Conservation (phyloP, 2,113 vertebrate species). For the Reinhardtius hippoglossoides region DNA sequence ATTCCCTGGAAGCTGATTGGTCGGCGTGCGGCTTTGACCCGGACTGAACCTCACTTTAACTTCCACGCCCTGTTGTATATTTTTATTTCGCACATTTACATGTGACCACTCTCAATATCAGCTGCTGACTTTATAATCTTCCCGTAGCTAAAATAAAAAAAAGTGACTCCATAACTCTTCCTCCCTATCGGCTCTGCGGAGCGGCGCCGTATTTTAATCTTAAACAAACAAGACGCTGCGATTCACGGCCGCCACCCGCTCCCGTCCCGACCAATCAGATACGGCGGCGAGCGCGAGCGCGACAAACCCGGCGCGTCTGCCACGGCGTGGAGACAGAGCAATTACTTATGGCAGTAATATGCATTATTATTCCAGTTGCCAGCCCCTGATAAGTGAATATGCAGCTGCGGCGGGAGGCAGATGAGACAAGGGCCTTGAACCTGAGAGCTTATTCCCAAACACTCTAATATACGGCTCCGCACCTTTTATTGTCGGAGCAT, state of each 20-base stretch:
- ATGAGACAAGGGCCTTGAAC: constrained; percentile 79
- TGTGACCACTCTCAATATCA: not conserved
- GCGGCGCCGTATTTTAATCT: constrained; percentile 49
- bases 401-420: constrained; percentile 40
- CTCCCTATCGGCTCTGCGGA: constrained; percentile 29
- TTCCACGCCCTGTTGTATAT: not conserved
- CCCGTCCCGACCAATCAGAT: constrained; percentile 55
- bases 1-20: not conserved
- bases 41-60: not conserved
- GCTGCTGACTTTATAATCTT: constrained; percentile 28
- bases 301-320: constrained; percentile 60
- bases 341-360: constrained; percentile 77
- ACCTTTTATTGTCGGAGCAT: constrained; percentile 84
- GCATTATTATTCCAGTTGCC: constrained; percentile 77
- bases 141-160: constrained; percentile 26
- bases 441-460: constrained; percentile 46
- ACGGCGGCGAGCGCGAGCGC: not conserved
- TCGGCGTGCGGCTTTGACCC: not conserved
- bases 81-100: not conserved
- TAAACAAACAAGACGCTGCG: constrained; percentile 43
- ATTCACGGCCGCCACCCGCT: not conserved
- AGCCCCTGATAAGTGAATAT: constrained; percentile 77
- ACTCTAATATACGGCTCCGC: constrained; percentile 83
- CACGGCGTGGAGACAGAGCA: constrained; percentile 63
- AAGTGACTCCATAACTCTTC: constrained; percentile 58